These are phyloP conservation scores for Priocnemis perturbator DNA, from an alignment of 2,888 invertebrate genomes.

Conservation along the genomic window DNA sequence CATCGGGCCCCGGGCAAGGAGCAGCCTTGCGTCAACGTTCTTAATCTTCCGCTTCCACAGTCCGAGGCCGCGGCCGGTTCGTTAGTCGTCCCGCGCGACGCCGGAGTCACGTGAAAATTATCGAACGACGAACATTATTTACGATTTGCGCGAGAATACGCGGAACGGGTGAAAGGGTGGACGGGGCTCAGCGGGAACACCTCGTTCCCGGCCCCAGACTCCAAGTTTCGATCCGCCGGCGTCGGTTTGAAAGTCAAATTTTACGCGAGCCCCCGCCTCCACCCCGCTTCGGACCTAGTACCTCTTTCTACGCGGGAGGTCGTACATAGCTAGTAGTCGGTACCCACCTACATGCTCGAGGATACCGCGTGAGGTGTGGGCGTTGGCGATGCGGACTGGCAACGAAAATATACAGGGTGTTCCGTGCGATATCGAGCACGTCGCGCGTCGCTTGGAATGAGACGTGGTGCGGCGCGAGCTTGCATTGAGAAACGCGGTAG, in stretches of 20 bases:
- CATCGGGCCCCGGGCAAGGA: background rate
- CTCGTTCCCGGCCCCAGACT: background rate
- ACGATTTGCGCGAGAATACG: background rate
- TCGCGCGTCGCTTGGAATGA: background rate
- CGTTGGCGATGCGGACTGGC: constrained; percentile 3
- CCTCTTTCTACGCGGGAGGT: background rate
- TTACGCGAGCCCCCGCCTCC: constrained; percentile 6
- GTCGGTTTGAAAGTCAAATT: constrained; percentile 29
- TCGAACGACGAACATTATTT: too few relatives aligned
- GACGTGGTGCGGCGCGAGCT: too few relatives aligned
- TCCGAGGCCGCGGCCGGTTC: too few relatives aligned
- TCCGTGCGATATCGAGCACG: background rate
- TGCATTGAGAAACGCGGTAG: too few relatives aligned
- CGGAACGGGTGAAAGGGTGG: background rate
- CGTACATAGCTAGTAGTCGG: constrained; percentile 2
- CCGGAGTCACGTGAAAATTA: background rate
- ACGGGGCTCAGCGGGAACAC: background rate
- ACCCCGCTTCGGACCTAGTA: background rate
- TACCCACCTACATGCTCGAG: constrained; percentile 5
- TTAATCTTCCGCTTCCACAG: constrained; percentile 20
- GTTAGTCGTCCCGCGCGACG: too few relatives aligned
- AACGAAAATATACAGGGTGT: background rate
- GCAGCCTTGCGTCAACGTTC: background rate
- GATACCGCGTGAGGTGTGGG: constrained; percentile 1
- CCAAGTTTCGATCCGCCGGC: constrained; percentile 11